Evolutionary conservation across 2,888 invertebrate genomes (phyloP).

Genomic region (Pristionchus fissidentatus): DNA sequence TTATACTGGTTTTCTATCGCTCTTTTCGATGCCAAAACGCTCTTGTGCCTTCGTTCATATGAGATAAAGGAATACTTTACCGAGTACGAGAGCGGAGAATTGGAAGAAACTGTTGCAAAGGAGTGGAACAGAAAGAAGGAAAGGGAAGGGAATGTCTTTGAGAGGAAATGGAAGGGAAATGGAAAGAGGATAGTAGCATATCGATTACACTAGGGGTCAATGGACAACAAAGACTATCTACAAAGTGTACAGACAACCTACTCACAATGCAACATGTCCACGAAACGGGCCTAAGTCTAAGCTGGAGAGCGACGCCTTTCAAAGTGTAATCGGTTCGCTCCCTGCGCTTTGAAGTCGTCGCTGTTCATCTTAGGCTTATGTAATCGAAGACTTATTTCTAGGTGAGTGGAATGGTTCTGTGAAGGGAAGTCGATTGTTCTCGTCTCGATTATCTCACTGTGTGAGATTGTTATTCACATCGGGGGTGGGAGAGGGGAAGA

Average conservation of each 20-base stretch:
- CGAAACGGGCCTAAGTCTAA: too few relatives aligned
- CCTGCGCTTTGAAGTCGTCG: too few relatives aligned
- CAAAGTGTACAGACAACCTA: conserved; percentile 42
- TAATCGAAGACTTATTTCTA: too few relatives aligned
- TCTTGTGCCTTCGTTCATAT: background rate
- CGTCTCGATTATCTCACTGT: background rate
- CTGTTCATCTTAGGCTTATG: too few relatives aligned
- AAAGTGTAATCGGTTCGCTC: too few relatives aligned
- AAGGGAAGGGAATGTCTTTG: background rate
- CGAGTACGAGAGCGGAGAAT: too few relatives aligned
- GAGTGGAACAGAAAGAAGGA: background rate
- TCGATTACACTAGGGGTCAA: background rate
- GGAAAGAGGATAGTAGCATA: too few relatives aligned
- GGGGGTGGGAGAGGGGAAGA: background rate
- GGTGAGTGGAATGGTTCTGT: background rate
- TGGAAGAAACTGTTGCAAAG: too few relatives aligned
- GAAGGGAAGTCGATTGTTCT: conserved; percentile 14
- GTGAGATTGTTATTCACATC: conserved; percentile 29
- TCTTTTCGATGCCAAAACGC: conserved; percentile 23
- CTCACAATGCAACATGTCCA: too few relatives aligned
- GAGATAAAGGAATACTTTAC: background rate
- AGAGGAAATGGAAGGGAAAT: conserved; percentile 15
- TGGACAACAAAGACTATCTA: conserved; percentile 9
- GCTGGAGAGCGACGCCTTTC: too few relatives aligned
- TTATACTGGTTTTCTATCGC: conserved; percentile 22